Conservation (phyloP, 2,888 invertebrate species). For the Drosophila imparisetae region DNA sequence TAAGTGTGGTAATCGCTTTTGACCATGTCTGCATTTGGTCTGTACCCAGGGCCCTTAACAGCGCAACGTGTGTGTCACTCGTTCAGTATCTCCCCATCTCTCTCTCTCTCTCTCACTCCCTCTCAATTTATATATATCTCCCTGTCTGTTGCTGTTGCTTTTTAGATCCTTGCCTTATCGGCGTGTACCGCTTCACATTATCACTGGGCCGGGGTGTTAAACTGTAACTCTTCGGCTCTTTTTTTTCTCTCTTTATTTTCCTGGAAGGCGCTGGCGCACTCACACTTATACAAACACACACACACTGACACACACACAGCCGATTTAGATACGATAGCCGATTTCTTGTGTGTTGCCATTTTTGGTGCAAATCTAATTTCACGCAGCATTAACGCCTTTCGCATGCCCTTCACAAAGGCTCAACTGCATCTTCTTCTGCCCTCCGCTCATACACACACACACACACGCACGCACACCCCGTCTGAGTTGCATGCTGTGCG, state of each 20-base stretch:
- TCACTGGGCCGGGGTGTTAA: constrained; percentile 75
- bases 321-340: constrained; percentile 39
- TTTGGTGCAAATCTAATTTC: constrained; percentile 84
- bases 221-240: constrained; percentile 67
- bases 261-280: constrained; percentile 61
- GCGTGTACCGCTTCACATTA: constrained; percentile 64
- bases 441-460: not conserved
- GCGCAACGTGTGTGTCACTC: constrained; percentile 76
- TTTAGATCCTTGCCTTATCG: constrained; percentile 53
- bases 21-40: constrained; percentile 60
- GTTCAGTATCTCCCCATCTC: not conserved
- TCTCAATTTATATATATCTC: not conserved
- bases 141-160: not conserved
- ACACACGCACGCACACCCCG: not conserved
- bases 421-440: constrained; percentile 30
- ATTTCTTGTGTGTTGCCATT: constrained; percentile 46
- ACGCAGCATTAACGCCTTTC: constrained; percentile 84
- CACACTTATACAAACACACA: constrained; percentile 18
- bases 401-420: constrained; percentile 65
- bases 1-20: constrained; percentile 79
- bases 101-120: not conserved
- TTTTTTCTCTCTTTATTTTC: constrained; percentile 47
- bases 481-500: constrained; percentile 41
- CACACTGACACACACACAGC: constrained; percentile 22
- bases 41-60: constrained; percentile 22